Evolutionary conservation across 2,113 vertebrate genomes (phyloP), one percentile per base, ranked within the genome.

Genomic region (Recurvirostra avosetta): DNA sequence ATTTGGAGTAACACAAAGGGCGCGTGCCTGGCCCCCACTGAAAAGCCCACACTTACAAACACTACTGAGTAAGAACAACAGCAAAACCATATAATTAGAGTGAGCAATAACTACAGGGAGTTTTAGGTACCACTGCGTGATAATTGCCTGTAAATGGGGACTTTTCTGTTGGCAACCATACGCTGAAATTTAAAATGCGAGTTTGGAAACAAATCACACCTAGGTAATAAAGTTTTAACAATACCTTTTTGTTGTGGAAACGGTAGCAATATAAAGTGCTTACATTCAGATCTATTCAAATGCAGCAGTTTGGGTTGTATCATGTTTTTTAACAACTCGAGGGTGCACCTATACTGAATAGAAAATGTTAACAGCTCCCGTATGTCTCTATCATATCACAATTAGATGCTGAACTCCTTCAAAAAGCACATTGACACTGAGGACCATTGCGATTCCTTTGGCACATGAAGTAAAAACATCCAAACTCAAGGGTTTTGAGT

Each of bases 311-410:
- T 18, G 38, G 55, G 67, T 43, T 49, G 5, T 14, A 32, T 10
- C 43, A 4, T 1, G 2, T 25, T 45, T 78, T 77, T 40, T 27
- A 65, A 32, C n/a, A 27, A 6, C 20, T 19, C 34, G 8, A 7
- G 8, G 14, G 20, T 20, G 56, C 52, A 15, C 1, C 0, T 38
- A 8, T 8, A 10, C 52, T 1, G 11, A 41, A 43, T 2, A 45
- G 32, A 19, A 49, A 55, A 22, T 11, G 15, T 19, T 16, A n/a
- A 19, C 4, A 20, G 49, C 30, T 40, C 15, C 41, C 40, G 34
- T 25, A 41, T 30, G 36, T 49, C 52, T 18, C 41, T 11, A 6
- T 38, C 16, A 4, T 25, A 21, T 12, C 62, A 21, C 17, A 49
- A 52, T 6, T 8, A 19, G 55, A 14, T 36, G 75, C 61, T 45